These are phyloP conservation scores for Stylophora pistillata DNA, from an alignment of 64 coral and sea anemone genomes.

Conservation along the genomic window DNA sequence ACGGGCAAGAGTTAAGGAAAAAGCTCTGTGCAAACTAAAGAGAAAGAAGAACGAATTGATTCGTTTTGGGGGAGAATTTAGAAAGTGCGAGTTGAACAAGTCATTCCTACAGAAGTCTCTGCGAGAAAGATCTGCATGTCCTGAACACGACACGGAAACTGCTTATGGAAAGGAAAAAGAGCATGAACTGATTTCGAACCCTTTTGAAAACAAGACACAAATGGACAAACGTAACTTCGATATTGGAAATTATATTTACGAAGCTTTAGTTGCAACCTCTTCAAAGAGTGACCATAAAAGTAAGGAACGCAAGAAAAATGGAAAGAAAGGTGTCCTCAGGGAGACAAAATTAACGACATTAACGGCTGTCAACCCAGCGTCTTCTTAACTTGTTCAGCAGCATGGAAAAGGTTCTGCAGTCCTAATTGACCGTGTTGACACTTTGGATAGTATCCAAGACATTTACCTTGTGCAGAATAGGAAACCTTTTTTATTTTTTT, in stretches of 20 bases:
- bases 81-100: not conserved
- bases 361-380: not conserved
- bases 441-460: not conserved
- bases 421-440: not conserved
- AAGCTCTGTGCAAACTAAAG: constrained; percentile 22
- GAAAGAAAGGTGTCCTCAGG: not conserved
- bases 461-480: too few relatives aligned
- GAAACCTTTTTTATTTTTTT: too few relatives aligned
- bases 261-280: not conserved
- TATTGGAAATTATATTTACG: constrained; percentile 6
- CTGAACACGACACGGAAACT: not conserved
- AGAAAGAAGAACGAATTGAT: constrained; percentile 48
- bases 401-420: constrained; percentile 23
- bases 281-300: not conserved
- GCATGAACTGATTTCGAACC: not conserved
- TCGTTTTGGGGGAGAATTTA: constrained; percentile 5
- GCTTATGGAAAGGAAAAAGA: not conserved
- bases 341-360: not conserved
- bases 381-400: not conserved
- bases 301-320: not conserved
- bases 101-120: not conserved
- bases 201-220: not conserved
- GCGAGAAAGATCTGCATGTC: not conserved
- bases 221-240: constrained; percentile 4
- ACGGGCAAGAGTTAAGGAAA: constrained; percentile 3